phyloP scores from a whole-genome alignment of 2,888 invertebrate species.

The Chaetogeoica ovagalla region DNA sequence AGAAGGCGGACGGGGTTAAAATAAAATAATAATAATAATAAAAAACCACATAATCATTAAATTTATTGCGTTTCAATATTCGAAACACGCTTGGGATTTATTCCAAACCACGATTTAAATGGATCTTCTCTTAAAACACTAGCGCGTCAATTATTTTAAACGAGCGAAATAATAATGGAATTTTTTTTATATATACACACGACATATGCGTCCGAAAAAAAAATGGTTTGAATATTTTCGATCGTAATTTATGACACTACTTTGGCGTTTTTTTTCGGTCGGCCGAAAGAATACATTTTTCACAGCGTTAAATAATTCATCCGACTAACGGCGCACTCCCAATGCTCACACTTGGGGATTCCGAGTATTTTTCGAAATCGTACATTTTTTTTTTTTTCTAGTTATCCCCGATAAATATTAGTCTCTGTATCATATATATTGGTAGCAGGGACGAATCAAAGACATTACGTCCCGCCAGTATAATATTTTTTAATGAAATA shows the following conservation, averaged over 20 bases:
- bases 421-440: no score
- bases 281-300: conserved; percentile 20
- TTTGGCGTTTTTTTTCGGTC: not conserved
- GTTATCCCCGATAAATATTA: no score
- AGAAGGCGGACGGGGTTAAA: not conserved
- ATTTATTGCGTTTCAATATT: conserved; percentile 38
- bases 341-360: not conserved
- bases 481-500: no score
- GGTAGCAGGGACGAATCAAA: no score
- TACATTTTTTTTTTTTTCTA: no score
- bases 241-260: conserved; percentile 24
- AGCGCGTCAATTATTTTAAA: conserved; percentile 16
- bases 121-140: not conserved
- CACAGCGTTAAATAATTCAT: conserved; percentile 16
- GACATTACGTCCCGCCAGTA: no score
- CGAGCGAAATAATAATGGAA: not conserved
- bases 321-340: not conserved
- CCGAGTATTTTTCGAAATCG: no score
- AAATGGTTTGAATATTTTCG: conserved; percentile 8
- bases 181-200: no score
- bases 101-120: not conserved
- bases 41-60: conserved; percentile 2
- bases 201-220: not conserved
- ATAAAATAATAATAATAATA: not conserved
- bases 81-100: not conserved